phyloP scores from a whole-genome alignment of 2,888 invertebrate species.

The Sinentomon sp. region DNA sequence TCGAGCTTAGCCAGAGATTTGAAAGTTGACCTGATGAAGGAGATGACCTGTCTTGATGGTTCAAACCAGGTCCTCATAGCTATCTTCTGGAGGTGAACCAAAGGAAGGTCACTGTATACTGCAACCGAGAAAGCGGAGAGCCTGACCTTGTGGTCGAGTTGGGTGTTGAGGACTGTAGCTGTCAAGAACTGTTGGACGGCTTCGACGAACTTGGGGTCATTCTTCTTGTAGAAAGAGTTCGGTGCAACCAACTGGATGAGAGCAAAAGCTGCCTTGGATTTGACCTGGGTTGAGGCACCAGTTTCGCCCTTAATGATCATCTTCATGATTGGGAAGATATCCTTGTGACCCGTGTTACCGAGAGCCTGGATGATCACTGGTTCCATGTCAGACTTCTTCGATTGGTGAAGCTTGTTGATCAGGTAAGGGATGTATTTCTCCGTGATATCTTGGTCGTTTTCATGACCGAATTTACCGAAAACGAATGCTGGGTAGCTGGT shows the following conservation, averaged over 20 bases:
- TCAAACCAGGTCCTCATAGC: conserved; percentile 20
- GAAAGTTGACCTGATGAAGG: conserved; percentile 19
- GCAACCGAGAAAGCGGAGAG: no score
- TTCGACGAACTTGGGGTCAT: conserved; percentile 9
- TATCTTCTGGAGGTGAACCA: conserved; percentile 12
- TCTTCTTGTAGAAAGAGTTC: conserved; percentile 9
- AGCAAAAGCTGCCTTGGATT: conserved; percentile 19
- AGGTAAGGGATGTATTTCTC: conserved; percentile 14
- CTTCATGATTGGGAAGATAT: conserved; percentile 17
- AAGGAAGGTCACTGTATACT: no score
- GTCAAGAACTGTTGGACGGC: no score
- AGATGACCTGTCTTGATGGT: conserved; percentile 18
- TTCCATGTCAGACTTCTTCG: conserved; percentile 11
- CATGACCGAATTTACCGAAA: conserved; percentile 15
- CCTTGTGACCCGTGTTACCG: conserved; percentile 20
- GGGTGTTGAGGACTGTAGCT: not conserved
- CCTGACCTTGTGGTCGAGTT: no score
- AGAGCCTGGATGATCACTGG: conserved; percentile 18
- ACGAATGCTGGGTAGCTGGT: conserved; percentile 16
- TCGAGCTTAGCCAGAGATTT: conserved; percentile 15
- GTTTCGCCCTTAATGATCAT: conserved; percentile 15
- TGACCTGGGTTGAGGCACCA: conserved; percentile 13
- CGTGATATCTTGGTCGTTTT: conserved; percentile 11
- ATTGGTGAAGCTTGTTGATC: conserved; percentile 10
- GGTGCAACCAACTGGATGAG: conserved; percentile 18